These are phyloP conservation scores for Pangasius djambal DNA, from an alignment of 2,797 vertebrate species.

Conservation along the genomic window DNA sequence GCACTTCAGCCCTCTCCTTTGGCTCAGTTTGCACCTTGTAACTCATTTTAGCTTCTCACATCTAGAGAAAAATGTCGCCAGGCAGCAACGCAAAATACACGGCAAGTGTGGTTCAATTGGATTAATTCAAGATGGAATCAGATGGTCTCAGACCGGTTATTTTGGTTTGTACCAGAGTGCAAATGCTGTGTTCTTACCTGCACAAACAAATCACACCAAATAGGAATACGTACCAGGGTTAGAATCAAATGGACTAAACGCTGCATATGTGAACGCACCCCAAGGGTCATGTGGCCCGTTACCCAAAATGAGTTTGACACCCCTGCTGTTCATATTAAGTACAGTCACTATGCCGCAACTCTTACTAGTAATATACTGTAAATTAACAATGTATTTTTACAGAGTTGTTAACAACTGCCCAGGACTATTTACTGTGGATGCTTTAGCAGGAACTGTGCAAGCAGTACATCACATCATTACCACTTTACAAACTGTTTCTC, in stretches of 20 bases:
- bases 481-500: not conserved
- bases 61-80: no score
- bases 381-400: not conserved
- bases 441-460: not conserved
- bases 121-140: not conserved
- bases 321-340: not conserved
- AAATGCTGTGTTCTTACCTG: no score
- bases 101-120: not conserved
- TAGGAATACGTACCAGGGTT: no score
- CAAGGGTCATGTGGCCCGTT: not conserved
- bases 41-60: no score
- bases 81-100: no score
- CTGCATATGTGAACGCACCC: not conserved
- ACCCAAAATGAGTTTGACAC: no score
- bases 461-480: not conserved
- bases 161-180: no score
- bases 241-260: not conserved
- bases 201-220: no score
- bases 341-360: not conserved
- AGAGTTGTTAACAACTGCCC: not conserved
- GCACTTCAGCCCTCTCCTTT: no score
- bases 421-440: not conserved
- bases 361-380: not conserved
- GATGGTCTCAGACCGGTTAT: not conserved
- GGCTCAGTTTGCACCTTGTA: no score